Base-by-base conservation (phyloP, 2,888 invertebrate genomes). In the Linnaemya vulpina region DNA sequence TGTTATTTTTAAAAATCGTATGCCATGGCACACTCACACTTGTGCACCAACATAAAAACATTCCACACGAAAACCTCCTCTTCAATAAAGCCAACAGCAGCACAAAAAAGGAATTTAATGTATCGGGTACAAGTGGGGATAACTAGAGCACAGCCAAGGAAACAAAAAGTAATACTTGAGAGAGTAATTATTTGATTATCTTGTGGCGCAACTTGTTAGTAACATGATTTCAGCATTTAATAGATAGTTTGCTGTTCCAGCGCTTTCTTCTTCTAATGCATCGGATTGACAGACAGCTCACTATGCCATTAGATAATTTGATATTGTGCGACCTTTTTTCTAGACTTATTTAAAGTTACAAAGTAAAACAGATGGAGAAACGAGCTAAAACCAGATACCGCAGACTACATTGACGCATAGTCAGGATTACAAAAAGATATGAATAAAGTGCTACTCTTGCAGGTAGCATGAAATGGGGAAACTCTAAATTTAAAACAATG, bases 161-260 rank as follows among this genome's bases (percentile, higher is more conserved):
- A 55, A 58, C 55, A 46, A 43, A 75, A 20, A 68, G 62, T 78
- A 58, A 58, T 60, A 67, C 73, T 78, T 83, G 20, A 62, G 84
- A 84, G 40, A 58, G 35, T 76, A 84, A 80, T 84, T 76, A 84
- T 71, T 71, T 60, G 65, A 71, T 71, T 80, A 53, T 80, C 51
- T 53, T 70, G 58, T 68, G 73, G 74, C 11, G 43, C 40, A 30
- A 43, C 15, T 68, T 43, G 20, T 67, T 60, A 60, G 51, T 77
- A 58, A 67, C 76, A 71, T 51, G 65, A 76, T 76, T 76, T 83
- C 43, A 67, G 58, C 35, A 62, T 62, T 71, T 78, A 78, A 73
- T 53, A 46, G 40, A 73, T 13, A 35, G 13, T 35, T 20, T 65
- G 20, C 38, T 65, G 17, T 46, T 79, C 17, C 15, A 22, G 15